phyloP scores from a whole-genome alignment of 2,797 vertebrate genomes.

The Sphaeramia orbicularis region DNA sequence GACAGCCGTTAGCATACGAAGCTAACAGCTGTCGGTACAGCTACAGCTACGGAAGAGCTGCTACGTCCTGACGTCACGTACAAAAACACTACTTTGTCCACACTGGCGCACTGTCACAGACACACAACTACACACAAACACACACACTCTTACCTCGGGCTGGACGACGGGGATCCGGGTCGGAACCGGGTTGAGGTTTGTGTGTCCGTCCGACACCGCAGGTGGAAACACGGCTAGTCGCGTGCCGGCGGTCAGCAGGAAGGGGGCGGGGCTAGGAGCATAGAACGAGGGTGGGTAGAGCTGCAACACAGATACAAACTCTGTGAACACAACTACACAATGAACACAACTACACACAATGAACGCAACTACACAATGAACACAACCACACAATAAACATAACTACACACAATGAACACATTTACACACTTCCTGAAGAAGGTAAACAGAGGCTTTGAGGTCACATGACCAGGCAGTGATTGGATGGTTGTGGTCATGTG shows the following conservation, averaged over 20 bases:
- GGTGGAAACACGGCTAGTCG: slow-evolving; percentile 86
- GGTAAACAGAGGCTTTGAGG: too few species aligned
- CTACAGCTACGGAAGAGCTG: slow-evolving; percentile 69
- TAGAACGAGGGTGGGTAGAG: background rate
- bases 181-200: background rate
- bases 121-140: background rate
- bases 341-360: too few species aligned
- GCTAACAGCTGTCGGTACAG: too few species aligned
- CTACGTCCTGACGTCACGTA: slow-evolving; percentile 3
- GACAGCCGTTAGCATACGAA: slow-evolving; percentile 63
- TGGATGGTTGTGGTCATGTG: too few species aligned
- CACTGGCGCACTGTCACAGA: background rate
- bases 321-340: too few species aligned
- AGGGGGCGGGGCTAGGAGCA: slow-evolving; percentile 49
- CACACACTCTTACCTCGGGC: background rate
- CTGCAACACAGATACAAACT: background rate
- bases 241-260: slow-evolving; percentile 80
- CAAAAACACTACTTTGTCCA: slow-evolving; percentile 44
- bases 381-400: too few species aligned
- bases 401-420: too few species aligned
- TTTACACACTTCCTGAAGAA: too few species aligned
- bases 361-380: too few species aligned
- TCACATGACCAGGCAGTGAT: too few species aligned
- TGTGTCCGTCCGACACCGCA: slow-evolving; percentile 40
- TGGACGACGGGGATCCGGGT: background rate